Base-by-base conservation (phyloP, 2,113 vertebrate species). In the Coreoperca whiteheadi region DNA sequence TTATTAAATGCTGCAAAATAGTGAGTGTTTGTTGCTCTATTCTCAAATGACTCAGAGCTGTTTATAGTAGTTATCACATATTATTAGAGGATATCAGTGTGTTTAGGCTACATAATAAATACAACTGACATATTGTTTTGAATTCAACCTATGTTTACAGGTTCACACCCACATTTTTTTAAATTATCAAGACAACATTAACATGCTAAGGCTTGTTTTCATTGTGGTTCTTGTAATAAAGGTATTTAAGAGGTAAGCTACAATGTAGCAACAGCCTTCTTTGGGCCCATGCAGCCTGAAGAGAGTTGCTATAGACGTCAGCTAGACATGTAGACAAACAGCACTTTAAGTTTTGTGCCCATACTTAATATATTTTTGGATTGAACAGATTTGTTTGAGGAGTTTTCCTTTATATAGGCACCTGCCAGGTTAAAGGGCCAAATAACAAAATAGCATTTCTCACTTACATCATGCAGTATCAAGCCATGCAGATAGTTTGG, bases 41-140 rank as follows among this genome's bases (percentile, higher is more conserved):
- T n/a, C 16, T 54, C 60, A 46, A 23, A 65, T 43, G 64, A 76
- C 11, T 56, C 41, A 56, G 25, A 34, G 21, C 34, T 28, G 8
- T 39, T 32, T 41, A n/a, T 41, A 16, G 14, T 48, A 37, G 21
- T 28, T 48, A 4, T 25, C 8, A 0, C 23, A 25, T 1, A 39
- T 53, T 11, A 28, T 23, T 15, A 11, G 10, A 20, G 12, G 6
- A 41, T 14, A 69, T 46, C 21, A 4, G 25, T 21, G 14, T 34
- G 4, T 39, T 74, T n/a, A 41, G 8, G 9, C 32, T 9, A 39
- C 8, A 56, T 68, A 21, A 74, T 78, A 4, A 64, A 78, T 57
- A 63, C 39, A 66, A 51, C 23, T 14, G 11, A 12, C 34, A 39
- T 60, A 21, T 63, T 69, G 39, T n/a, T 66, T 72, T 66, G 67